These are phyloP conservation scores for Drosophila setifemur DNA, from an alignment of 1,140 invertebrate species.

Conservation along the genomic window DNA sequence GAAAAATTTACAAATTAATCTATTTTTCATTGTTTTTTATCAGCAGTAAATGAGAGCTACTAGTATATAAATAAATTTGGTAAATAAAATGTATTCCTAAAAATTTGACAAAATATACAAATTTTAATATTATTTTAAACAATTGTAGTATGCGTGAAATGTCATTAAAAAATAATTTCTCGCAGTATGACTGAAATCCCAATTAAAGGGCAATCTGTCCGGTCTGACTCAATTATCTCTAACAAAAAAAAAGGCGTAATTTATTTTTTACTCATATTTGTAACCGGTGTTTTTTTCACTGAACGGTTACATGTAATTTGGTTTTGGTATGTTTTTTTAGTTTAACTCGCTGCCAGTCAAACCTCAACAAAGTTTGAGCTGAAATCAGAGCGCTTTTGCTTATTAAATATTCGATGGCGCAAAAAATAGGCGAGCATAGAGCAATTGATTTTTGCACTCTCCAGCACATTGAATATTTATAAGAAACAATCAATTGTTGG, in stretches of 20 bases:
- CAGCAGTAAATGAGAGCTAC: no score
- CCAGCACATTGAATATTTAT: constrained; percentile 43
- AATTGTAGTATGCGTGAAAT: no score
- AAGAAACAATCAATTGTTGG: constrained; percentile 53
- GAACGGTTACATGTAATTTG: constrained; percentile 23
- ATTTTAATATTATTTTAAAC: no score
- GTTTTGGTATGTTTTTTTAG: constrained; percentile 8
- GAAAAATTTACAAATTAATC: no score
- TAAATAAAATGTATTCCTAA: no score
- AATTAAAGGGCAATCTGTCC: constrained; percentile 5
- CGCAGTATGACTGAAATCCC: neutral
- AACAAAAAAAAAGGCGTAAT: neutral
- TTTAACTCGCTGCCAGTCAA: constrained; percentile 33
- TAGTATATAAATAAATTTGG: no score
- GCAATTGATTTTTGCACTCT: constrained; percentile 34
- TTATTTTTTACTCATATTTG: neutral
- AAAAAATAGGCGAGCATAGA: constrained; percentile 32
- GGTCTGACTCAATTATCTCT: constrained; percentile 16
- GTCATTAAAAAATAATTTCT: neutral
- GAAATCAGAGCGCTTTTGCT: constrained; percentile 38
- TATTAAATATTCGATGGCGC: constrained; percentile 34
- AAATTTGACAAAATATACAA: neutral
- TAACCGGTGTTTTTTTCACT: constrained; percentile 7
- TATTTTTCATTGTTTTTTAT: no score
- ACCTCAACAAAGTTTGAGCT: constrained; percentile 31